phyloP scores from a whole-genome alignment of 2,797 vertebrate genomes.

The Dallia pectoralis region DNA sequence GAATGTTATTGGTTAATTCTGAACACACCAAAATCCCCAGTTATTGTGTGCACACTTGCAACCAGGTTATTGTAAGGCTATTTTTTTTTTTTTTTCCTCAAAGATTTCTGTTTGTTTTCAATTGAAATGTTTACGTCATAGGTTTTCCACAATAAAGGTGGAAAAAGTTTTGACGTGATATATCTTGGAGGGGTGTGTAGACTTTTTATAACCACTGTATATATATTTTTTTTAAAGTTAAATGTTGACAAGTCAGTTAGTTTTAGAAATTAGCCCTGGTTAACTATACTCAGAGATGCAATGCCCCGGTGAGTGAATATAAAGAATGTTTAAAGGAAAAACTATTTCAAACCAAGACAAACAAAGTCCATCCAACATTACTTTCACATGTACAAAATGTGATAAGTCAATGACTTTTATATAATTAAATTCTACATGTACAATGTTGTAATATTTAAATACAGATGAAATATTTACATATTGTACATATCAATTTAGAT shows the following conservation, averaged over 20 bases:
- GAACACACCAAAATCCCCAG: too few relatives aligned
- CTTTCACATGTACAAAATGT: neutral
- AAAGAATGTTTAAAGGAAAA: slow-evolving; percentile 3
- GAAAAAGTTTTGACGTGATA: too few relatives aligned
- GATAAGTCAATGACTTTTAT: neutral
- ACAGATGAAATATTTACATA: neutral
- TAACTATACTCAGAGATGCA: slow-evolving; percentile 15
- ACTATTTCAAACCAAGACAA: neutral
- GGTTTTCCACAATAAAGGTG: too few relatives aligned
- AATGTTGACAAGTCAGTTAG: slow-evolving; percentile 19
- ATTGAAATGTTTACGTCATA: too few relatives aligned
- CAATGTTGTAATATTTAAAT: neutral
- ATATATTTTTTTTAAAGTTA: slow-evolving; percentile 13
- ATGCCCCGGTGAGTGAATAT: neutral
- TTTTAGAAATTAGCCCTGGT: neutral
- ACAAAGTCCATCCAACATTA: neutral
- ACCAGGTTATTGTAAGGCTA: too few relatives aligned
- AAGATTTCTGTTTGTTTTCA: too few relatives aligned
- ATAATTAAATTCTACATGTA: neutral
- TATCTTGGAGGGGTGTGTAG: too few relatives aligned
- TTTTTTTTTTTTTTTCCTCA: too few relatives aligned
- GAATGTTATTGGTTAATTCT: too few relatives aligned
- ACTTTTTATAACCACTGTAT: too few relatives aligned
- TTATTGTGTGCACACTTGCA: too few relatives aligned
- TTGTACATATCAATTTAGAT: neutral